Evolutionary conservation across 2,888 invertebrate genomes (phyloP).

Genomic region (Megamerina dolium): DNA sequence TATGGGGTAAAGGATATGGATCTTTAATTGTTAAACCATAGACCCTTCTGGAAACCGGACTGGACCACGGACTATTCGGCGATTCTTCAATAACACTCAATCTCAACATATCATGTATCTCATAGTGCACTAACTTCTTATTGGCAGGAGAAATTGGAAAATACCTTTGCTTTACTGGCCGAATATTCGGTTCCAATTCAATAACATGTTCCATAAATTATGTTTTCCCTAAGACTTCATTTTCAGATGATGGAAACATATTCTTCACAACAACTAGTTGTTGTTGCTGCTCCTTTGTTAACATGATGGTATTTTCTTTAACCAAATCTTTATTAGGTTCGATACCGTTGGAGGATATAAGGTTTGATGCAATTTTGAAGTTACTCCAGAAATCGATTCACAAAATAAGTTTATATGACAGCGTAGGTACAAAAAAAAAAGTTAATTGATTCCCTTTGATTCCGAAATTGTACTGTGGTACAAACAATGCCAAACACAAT

Average conservation of each 20-base stretch:
- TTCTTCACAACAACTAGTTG: no score
- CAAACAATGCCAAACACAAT: conserved; percentile 2
- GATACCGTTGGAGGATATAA: no score
- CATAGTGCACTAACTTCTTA: conserved; percentile 19
- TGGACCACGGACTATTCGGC: conserved; percentile 29
- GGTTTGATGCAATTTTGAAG: conserved; percentile 3
- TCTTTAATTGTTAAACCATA: conserved; percentile 26
- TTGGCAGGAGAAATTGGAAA: no score
- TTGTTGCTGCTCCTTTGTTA: no score
- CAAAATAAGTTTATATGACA: conserved; percentile 5
- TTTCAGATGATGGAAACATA: not conserved
- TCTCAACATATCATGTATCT: conserved; percentile 33
- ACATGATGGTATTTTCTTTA: no score
- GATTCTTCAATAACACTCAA: conserved; percentile 31
- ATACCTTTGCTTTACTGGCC: conserved; percentile 21
- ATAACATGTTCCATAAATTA: no score
- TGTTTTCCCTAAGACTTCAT: conserved; percentile 3
- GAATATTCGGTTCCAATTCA: conserved; percentile 12
- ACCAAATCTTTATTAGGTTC: no score
- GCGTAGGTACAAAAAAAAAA: conserved; percentile 8
- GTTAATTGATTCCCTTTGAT: not conserved
- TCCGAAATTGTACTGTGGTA: not conserved
- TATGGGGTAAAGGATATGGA: conserved; percentile 18
- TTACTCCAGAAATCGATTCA: conserved; percentile 9
- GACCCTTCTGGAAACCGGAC: conserved; percentile 29